Evolutionary conservation across 2,797 vertebrate species (phyloP), one percentile per base, ranked within the genome.

Genomic region (Forpus xanthops): DNA sequence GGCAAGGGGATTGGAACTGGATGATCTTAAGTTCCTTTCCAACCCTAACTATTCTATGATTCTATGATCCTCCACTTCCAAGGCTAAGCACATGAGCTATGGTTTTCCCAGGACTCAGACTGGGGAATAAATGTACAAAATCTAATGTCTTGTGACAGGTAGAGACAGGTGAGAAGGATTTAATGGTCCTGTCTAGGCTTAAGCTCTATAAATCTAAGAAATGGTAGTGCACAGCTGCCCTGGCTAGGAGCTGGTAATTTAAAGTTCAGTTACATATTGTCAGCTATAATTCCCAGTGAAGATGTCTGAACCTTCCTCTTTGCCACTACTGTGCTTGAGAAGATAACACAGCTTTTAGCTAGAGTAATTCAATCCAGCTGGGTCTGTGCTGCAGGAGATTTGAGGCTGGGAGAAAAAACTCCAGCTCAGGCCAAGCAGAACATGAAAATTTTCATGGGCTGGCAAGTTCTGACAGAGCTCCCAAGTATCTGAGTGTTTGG

Each of bases 391-490:
- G 1, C 77, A 20, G 45, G 64, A 70, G 30, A 44, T 20, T 4
- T 14, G 64, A 60, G 68, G 17, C 56, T 44, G 35, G 15, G 41
- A 72, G 65, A 45, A 35, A 42, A 78, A 87, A 70, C 4, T 44
- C 31, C 0, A 0, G 30, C 80, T 80, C 50, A 33, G 30, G 28
- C 39, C 47, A 42, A 31, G 35, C 0, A 0, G 70, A 45, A 16
- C 9, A 0, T 25, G 64, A 12, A 74, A 60, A 8, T 23, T 30
- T 25, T 4, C 9, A 25, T 2, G 9, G 18, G 23, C 20, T 85
- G 50, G 31, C 49, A 96, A 44, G 25, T 79, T 70, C 45, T 76
- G 42, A 11, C 13, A 37, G 31, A 83, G 45, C 28, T 85, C 33
- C 76, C 64, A 39, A 5, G 31, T 30, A 47, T 11, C 44, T 1